Evolutionary conservation across 2,797 vertebrate species (phyloP).

Genomic region (Phylloscopus collybita): DNA sequence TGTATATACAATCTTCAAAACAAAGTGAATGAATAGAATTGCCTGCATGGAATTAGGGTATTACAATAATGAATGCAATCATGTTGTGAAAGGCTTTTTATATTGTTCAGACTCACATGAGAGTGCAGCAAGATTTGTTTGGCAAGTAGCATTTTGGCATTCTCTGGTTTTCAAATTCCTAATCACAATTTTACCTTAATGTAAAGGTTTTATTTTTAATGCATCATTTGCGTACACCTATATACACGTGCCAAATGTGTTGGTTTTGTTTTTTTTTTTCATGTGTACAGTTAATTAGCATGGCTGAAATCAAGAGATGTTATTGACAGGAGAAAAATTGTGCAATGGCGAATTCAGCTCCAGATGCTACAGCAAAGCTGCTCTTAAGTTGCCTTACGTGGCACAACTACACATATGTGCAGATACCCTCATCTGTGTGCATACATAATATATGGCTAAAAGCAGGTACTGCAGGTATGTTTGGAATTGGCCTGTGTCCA

Average conservation of each 20-base stretch:
- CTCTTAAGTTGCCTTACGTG: background rate
- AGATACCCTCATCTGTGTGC: accelerated
- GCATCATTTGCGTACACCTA: background rate
- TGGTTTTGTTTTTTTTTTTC: background rate
- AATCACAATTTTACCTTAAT: background rate
- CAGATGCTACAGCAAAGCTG: background rate
- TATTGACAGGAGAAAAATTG: background rate
- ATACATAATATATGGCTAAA: background rate
- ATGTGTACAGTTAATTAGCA: background rate
- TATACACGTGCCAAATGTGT: background rate
- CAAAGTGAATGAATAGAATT: slow-evolving; percentile 26
- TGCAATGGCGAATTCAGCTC: background rate
- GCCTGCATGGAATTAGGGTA: background rate
- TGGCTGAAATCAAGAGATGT: background rate
- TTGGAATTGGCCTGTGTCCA: background rate
- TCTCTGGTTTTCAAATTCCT: slow-evolving; percentile 1
- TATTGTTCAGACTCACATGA: slow-evolving; percentile 1
- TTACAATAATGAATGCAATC: slow-evolving; percentile 48
- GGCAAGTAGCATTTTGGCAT: background rate
- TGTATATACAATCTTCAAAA: slow-evolving; percentile 31
- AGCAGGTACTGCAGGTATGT: background rate
- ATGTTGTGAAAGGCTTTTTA: slow-evolving; percentile 43
- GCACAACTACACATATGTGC: background rate
- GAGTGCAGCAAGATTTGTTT: background rate
- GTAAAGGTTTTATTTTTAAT: background rate